Conservation (phyloP, 2,113 vertebrate genomes). For the Himantopus leucocephalus region DNA sequence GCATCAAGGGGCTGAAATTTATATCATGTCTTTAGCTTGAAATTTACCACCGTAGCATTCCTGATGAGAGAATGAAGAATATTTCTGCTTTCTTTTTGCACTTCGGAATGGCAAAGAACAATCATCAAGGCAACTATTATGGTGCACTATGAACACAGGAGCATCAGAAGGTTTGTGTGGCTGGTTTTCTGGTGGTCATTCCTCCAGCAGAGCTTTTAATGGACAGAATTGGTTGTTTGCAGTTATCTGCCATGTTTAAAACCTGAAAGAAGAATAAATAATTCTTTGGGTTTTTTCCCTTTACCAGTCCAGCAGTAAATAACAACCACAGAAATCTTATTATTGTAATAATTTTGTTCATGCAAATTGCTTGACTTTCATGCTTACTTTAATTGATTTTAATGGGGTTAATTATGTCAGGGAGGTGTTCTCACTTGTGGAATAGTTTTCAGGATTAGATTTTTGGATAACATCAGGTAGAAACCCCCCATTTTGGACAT, state of each 20-base stretch:
- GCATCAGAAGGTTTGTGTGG: neutral
- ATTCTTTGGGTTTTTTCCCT: neutral
- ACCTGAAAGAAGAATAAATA: neutral
- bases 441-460: neutral
- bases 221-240: conserved; percentile 29
- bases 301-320: neutral
- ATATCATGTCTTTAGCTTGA: neutral
- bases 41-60: neutral
- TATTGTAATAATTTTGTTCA: neutral
- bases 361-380: neutral
- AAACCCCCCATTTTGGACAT: neutral
- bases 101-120: neutral
- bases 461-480: neutral
- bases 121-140: neutral
- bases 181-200: neutral
- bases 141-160: neutral
- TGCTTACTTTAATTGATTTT: neutral
- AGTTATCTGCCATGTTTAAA: neutral
- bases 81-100: neutral
- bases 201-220: conserved; percentile 25
- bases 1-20: neutral
- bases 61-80: neutral
- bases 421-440: neutral
- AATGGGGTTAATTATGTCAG: neutral
- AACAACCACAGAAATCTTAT: neutral